phyloP scores from a whole-genome alignment of 2,888 invertebrate species.

The Calameuta pallipes region DNA sequence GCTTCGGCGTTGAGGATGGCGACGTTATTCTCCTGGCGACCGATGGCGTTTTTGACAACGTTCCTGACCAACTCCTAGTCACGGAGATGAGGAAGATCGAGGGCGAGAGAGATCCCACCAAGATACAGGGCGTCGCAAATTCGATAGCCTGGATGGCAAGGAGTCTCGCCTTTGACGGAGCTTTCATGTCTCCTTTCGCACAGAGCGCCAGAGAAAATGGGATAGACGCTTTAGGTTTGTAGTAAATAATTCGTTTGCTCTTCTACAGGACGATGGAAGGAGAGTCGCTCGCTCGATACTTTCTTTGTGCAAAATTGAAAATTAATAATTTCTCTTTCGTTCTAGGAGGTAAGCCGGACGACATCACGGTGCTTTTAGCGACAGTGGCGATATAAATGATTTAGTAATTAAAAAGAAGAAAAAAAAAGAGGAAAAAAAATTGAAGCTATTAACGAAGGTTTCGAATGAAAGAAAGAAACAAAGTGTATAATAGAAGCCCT shows the following conservation, averaged over 20 bases:
- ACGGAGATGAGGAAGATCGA: conserved; percentile 83
- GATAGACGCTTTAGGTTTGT: conserved; percentile 88
- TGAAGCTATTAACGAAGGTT: neutral
- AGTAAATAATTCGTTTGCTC: neutral
- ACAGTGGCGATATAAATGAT: conserved; percentile 77
- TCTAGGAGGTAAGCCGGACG: conserved; percentile 97
- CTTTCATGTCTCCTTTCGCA: conserved; percentile 96
- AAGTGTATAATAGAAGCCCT: conserved; percentile 55
- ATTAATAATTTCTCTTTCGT: conserved; percentile 53
- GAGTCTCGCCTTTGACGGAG: conserved; percentile 92
- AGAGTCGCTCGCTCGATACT: neutral
- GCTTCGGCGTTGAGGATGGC: conserved; percentile 90
- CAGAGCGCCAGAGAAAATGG: conserved; percentile 93
- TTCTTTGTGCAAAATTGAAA: neutral
- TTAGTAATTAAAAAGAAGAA: neutral
- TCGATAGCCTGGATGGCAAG: conserved; percentile 96
- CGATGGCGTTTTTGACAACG: conserved; percentile 98
- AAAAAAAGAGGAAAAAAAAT: neutral
- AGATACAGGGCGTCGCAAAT: conserved; percentile 91
- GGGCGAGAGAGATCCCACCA: conserved; percentile 78
- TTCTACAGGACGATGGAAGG: neutral
- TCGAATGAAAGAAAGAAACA: conserved; percentile 31
- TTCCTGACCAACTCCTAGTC: conserved; percentile 90
- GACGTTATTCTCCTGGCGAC: conserved; percentile 96
- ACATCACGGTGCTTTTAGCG: conserved; percentile 96